These are phyloP conservation scores for Andrena camellia DNA, from an alignment of 2,888 invertebrate genomes.

Conservation along the genomic window DNA sequence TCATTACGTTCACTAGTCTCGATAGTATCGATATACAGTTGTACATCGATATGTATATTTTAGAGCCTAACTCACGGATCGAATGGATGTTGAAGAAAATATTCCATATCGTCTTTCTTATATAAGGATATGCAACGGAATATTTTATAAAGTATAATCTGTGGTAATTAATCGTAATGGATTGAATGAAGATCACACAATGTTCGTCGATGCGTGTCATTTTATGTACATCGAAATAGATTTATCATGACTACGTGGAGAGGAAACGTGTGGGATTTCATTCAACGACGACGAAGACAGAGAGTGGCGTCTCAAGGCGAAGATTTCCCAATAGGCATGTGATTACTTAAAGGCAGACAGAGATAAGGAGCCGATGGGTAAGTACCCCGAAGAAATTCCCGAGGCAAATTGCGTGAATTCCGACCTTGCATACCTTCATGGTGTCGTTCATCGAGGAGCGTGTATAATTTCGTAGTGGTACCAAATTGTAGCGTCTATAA, in stretches of 20 bases:
- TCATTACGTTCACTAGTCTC: no score
- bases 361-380: constrained; percentile 38
- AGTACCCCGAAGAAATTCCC: constrained; percentile 51
- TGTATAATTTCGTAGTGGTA: neutral
- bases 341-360: constrained; percentile 58
- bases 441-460: constrained; percentile 7
- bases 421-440: constrained; percentile 41
- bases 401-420: constrained; percentile 53
- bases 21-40: no score
- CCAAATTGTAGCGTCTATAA: neutral
- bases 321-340: constrained; percentile 62
- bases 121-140: neutral
- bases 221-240: constrained; percentile 26
- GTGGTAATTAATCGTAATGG: constrained; percentile 15
- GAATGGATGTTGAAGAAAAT: neutral
- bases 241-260: constrained; percentile 5
- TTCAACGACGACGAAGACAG: constrained; percentile 38
- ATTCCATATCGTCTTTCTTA: neutral
- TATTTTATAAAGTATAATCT: constrained; percentile 21
- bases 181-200: constrained; percentile 35
- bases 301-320: constrained; percentile 52
- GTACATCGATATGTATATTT: no score
- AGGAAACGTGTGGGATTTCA: constrained; percentile 57
- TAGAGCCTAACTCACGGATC: no score
- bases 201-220: constrained; percentile 31